Conservation (phyloP, 2,888 invertebrate genomes). For the Cyaniris semiargus region DNA sequence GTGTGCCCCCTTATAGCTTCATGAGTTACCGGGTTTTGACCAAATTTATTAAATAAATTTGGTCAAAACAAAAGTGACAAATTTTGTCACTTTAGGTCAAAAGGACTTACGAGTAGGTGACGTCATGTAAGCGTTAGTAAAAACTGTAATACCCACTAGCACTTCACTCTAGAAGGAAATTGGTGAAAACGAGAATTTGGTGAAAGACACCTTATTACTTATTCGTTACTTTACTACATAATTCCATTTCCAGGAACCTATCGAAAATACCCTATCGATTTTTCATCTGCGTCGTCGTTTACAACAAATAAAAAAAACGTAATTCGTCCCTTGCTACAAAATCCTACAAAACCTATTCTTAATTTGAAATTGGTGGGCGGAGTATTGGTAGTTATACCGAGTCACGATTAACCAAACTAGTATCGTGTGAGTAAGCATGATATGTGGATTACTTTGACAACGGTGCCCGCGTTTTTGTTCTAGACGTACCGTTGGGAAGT, state of each 20-base stretch:
- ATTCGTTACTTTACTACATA: too few species aligned
- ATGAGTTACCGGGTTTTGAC: too few species aligned
- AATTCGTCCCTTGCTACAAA: background rate
- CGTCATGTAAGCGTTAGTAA: too few species aligned
- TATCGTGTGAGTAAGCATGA: conserved; percentile 62
- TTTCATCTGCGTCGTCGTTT: too few species aligned
- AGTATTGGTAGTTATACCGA: conserved; percentile 66
- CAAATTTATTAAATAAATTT: too few species aligned
- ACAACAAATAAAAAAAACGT: background rate
- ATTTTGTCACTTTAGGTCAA: too few species aligned
- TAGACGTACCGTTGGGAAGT: conserved; percentile 19
- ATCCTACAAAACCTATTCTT: background rate
- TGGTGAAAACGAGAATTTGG: background rate
- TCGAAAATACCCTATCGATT: too few species aligned
- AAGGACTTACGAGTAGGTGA: too few species aligned
- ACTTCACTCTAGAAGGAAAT: background rate
- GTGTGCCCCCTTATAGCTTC: too few species aligned
- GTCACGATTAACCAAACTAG: conserved; percentile 70
- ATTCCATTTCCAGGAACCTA: too few species aligned
- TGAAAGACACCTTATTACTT: background rate
- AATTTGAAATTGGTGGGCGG: conserved; percentile 9
- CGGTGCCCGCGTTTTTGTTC: conserved; percentile 19
- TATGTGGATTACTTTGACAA: conserved; percentile 48
- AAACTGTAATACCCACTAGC: too few species aligned
- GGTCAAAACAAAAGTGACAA: too few species aligned